phyloP scores from a whole-genome alignment of 2,888 invertebrate species.

The Copidosoma aretas region DNA sequence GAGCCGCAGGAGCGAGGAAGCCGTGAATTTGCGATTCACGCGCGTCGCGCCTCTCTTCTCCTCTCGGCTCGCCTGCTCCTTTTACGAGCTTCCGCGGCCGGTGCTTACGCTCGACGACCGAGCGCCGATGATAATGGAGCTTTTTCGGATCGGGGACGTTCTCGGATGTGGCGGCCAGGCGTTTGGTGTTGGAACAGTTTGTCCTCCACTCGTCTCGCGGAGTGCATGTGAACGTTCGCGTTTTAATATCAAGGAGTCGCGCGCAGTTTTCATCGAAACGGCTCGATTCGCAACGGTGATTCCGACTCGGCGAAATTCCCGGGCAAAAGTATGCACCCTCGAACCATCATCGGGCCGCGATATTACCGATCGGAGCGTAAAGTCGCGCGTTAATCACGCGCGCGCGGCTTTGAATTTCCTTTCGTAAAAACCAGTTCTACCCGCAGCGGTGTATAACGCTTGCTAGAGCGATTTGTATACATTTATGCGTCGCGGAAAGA shows the following conservation, averaged over 20 bases:
- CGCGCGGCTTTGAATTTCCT: background rate
- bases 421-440: background rate
- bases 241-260: too few species aligned
- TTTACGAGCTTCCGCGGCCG: background rate
- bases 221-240: background rate
- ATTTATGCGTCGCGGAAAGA: conserved; percentile 1
- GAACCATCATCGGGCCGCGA: too few species aligned
- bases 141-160: too few species aligned
- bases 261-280: too few species aligned
- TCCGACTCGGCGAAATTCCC: too few species aligned
- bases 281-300: too few species aligned
- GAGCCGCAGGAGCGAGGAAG: background rate
- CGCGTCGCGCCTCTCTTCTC: conserved; percentile 25
- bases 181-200: too few species aligned
- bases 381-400: too few species aligned
- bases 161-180: too few species aligned
- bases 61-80: background rate
- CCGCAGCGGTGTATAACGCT: background rate
- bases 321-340: too few species aligned
- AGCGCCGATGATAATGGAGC: background rate
- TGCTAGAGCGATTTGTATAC: conserved; percentile 25
- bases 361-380: too few species aligned
- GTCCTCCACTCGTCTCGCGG: too few species aligned
- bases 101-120: conserved; percentile 8
- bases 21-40: conserved; percentile 52